Evolutionary conservation across 2,113 vertebrate genomes (phyloP).

Genomic region (Acrocephalus kingi): DNA sequence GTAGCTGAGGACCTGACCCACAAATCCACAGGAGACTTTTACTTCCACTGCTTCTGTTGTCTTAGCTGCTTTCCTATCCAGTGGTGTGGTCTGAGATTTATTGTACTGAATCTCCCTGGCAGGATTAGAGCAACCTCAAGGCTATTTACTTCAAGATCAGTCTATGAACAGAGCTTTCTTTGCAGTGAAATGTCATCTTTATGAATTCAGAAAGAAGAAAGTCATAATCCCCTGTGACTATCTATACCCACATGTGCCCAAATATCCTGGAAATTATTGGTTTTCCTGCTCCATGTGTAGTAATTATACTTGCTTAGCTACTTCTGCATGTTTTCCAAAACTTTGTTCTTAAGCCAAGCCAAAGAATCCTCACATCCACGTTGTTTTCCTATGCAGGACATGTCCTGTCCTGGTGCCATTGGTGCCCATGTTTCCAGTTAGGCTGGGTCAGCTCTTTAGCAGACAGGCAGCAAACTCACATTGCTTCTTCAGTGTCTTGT

Average conservation of each 20-base stretch:
- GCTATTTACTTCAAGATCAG: not conserved
- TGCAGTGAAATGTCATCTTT: not conserved
- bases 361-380: not conserved
- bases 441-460: not conserved
- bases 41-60: not conserved
- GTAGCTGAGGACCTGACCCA: not conserved
- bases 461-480: not conserved
- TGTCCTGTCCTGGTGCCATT: not conserved
- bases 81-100: not conserved
- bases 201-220: not conserved
- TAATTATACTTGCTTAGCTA: not conserved
- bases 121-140: not conserved
- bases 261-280: not conserved
- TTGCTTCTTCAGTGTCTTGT: not conserved
- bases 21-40: not conserved
- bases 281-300: not conserved
- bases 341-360: not conserved
- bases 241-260: not conserved
- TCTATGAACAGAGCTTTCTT: not conserved
- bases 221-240: not conserved
- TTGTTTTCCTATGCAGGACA: not conserved
- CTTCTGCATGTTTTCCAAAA: not conserved
- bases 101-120: not conserved
- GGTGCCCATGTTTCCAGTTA: not conserved
- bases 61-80: not conserved